Percentiles rank a stretch among this genome's conserved stretches.
Conservation (phyloP, 2,113 vertebrate species). For the Labrus mixtus region DNA sequence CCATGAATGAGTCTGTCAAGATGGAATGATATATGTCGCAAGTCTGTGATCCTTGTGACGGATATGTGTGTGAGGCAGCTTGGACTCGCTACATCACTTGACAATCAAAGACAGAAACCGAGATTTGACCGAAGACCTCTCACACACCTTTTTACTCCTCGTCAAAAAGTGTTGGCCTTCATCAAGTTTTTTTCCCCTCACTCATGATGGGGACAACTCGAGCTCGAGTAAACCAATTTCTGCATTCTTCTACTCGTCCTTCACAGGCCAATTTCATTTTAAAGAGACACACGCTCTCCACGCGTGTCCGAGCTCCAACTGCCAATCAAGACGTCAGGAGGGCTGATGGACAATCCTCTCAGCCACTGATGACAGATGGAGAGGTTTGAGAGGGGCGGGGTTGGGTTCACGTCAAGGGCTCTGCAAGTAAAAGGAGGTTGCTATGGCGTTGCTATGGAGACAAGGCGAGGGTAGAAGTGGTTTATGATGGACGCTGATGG, state of each 20-base stretch:
- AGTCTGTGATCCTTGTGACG: slow-evolving; percentile 29
- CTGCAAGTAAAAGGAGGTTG: slow-evolving; percentile 38
- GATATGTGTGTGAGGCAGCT: not conserved
- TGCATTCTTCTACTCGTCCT: slow-evolving; percentile 33
- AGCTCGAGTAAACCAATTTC: slow-evolving; percentile 25
- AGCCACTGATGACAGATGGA: slow-evolving; percentile 63
- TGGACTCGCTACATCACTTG: slow-evolving; percentile 11
- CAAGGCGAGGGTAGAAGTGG: slow-evolving; percentile 41
- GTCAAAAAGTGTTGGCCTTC: not conserved
- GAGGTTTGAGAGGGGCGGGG: slow-evolving; percentile 56
- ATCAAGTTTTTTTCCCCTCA: not conserved
- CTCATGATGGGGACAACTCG: not conserved
- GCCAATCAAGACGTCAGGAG: slow-evolving; percentile 65
- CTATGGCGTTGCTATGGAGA: slow-evolving; percentile 71
- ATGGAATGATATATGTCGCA: slow-evolving; percentile 38
- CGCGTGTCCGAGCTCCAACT: slow-evolving; percentile 43
- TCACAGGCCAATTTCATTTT: slow-evolving; percentile 33
- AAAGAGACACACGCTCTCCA: slow-evolving; percentile 26
- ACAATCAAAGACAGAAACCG: slow-evolving; percentile 19
- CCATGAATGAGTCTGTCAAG: slow-evolving; percentile 40
- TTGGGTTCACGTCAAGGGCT: slow-evolving; percentile 71
- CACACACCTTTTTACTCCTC: slow-evolving; percentile 8
- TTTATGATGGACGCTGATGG: slow-evolving; percentile 53
- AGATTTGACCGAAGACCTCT: slow-evolving; percentile 8
- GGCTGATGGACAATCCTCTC: slow-evolving; percentile 63